Conservation (phyloP, 2,888 invertebrate species). For the Lucinisca nassula region DNA sequence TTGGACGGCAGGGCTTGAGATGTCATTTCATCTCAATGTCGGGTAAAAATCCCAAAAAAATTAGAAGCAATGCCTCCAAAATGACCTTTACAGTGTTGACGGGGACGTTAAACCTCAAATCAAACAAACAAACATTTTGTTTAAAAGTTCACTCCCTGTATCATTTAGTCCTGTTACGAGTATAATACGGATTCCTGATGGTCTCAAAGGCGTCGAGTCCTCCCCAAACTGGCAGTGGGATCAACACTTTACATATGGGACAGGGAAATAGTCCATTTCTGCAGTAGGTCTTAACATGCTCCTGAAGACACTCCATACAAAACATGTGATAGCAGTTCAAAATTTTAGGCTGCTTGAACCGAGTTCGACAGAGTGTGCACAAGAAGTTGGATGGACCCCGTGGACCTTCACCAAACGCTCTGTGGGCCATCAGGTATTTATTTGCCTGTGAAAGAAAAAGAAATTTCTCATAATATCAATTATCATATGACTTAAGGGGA, state of each 20-base stretch:
- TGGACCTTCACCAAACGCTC: slow-evolving; percentile 47
- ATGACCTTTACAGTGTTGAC: no score
- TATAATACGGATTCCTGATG: neutral
- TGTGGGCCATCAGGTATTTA: slow-evolving; percentile 44
- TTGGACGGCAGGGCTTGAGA: no score
- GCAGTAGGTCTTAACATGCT: slow-evolving; percentile 48
- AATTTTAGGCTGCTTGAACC: slow-evolving; percentile 54
- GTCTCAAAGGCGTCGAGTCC: slow-evolving; percentile 66
- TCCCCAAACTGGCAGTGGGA: slow-evolving; percentile 71
- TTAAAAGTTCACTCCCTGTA: neutral
- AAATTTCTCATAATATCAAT: no score
- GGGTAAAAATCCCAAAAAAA: no score
- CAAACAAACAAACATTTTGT: no score
- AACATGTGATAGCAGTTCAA: slow-evolving; percentile 69
- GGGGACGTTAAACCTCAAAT: no score
- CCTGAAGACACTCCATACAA: slow-evolving; percentile 58
- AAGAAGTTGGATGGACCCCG: slow-evolving; percentile 58
- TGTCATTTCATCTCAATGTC: no score
- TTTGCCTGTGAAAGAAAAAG: neutral
- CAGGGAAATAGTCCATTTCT: slow-evolving; percentile 68
- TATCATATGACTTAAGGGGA: no score
- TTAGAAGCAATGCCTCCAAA: no score
- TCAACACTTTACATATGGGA: slow-evolving; percentile 66
- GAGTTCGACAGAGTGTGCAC: slow-evolving; percentile 59
- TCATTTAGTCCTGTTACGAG: neutral